Evolutionary conservation across 2,888 invertebrate genomes (phyloP), one percentile per base, ranked within the genome.

Genomic region (Arctia plantaginis): DNA sequence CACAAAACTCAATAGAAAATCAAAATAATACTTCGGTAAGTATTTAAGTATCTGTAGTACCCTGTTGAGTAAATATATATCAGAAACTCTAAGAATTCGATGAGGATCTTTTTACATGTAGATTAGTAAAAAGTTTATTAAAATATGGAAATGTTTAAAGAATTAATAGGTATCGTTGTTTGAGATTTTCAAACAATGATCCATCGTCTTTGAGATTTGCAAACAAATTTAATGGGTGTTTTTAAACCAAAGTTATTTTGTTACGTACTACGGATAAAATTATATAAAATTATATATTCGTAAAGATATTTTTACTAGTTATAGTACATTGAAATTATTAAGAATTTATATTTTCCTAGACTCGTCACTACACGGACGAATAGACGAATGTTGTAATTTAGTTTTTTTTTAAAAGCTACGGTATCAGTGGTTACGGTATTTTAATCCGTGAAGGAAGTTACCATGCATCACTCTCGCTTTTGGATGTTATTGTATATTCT

Each of bases 1-100:
- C 87, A 85, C 93, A 88, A 83, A 97, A 96, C 89, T 96, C 96
- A 72, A 96, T 97, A 90, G 97, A 97, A 95, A 97, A 93, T 94
- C 97, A 95, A 90, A 95, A 93, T 82, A 93, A 91, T 83, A 94
- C 88, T 83, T 89, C 94, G 88, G 95, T 95, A 88, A 92, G 95
- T 93, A 74, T 67, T 33, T 33, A 71, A 68, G 20, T 68, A 47
- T 12, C 47, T 66, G 27, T 15, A 27, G 27, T 39, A 41, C n/a
- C n/a, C 13, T 39, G n/a, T 27, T 66, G n/a, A 51, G 33, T 20
- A 35, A n/a, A 10, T 35, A 35, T 35, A 35, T 35, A 35, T 35
- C 35, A 35, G 35, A 35, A 35, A 35, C 3, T 35, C 6, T 67
- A 27, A 13, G 15, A 15, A 12, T 7, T 59, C 27, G 27, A 13